These are phyloP conservation scores for Zeugodacus cucurbitae DNA, from an alignment of 1,140 invertebrate species.

Conservation along the genomic window DNA sequence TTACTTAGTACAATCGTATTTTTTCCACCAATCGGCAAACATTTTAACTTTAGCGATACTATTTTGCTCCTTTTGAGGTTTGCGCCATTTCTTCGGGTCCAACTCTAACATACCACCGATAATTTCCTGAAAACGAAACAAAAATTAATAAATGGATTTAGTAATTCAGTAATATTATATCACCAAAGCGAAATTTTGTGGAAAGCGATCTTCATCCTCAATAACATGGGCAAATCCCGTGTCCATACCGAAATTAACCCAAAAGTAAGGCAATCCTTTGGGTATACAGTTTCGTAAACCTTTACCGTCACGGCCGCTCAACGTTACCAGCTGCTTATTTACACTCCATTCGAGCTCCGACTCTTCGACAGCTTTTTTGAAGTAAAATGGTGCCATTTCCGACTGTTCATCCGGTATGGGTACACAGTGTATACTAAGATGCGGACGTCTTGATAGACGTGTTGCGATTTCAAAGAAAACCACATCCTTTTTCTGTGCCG, in stretches of 20 bases:
- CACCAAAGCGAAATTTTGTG: constrained; percentile 91
- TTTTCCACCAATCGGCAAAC: constrained; percentile 57
- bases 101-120: constrained; percentile 94
- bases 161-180: constrained; percentile 7
- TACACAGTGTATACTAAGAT: constrained; percentile 90
- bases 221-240: constrained; percentile 96
- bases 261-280: constrained; percentile 94
- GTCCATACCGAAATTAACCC: constrained; percentile 90
- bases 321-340: constrained; percentile 94
- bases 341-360: constrained; percentile 94
- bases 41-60: constrained; percentile 53
- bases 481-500: constrained; percentile 77
- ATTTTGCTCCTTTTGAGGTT: constrained; percentile 75
- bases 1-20: constrained; percentile 54
- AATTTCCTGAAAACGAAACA: constrained; percentile 78
- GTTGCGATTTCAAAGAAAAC: constrained; percentile 92
- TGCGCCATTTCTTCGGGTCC: constrained; percentile 86
- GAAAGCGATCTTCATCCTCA: constrained; percentile 91
- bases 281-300: constrained; percentile 86
- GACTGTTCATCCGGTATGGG: constrained; percentile 77
- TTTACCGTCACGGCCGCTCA: constrained; percentile 70
- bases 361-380: constrained; percentile 96
- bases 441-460: constrained; percentile 79
- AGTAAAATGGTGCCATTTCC: constrained; percentile 90
- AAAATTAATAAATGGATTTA: background rate